These are phyloP conservation scores for Isurus oxyrinchus DNA, from an alignment of 2,113 vertebrate genomes.

Conservation along the genomic window DNA sequence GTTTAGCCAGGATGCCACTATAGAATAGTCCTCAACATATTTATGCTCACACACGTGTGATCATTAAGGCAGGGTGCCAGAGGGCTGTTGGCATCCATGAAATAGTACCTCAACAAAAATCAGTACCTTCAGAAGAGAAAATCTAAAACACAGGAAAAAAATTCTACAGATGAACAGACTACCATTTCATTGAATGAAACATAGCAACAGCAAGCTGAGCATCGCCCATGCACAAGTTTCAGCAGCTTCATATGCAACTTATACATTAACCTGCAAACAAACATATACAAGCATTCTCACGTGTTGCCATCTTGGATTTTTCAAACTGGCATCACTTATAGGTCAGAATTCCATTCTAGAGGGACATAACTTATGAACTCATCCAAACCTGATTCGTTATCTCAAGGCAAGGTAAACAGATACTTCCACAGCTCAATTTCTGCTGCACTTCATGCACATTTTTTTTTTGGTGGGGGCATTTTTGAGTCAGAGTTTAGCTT, in stretches of 20 bases:
- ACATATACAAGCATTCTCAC: neutral
- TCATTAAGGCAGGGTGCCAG: neutral
- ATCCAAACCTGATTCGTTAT: neutral
- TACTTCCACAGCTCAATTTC: neutral
- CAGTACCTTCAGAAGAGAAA: neutral
- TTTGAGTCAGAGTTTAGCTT: neutral
- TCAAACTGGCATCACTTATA: neutral
- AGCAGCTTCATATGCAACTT: neutral
- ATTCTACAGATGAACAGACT: neutral
- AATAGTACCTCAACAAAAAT: conserved; percentile 20
- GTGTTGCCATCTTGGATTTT: neutral
- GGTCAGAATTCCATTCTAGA: neutral
- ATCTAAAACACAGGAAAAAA: neutral
- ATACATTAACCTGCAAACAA: neutral
- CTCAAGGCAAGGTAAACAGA: neutral
- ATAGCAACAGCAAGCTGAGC: neutral
- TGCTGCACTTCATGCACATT: neutral
- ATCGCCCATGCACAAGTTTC: neutral
- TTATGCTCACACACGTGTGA: neutral
- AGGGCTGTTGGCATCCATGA: neutral
- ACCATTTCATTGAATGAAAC: neutral
- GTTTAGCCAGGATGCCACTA: neutral
- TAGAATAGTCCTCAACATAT: neutral
- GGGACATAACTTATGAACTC: neutral
- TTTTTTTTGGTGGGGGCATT: neutral